These are phyloP conservation scores for Ctenochaetus hawaiiensis DNA, from an alignment of 2,797 vertebrate species.

Conservation along the genomic window DNA sequence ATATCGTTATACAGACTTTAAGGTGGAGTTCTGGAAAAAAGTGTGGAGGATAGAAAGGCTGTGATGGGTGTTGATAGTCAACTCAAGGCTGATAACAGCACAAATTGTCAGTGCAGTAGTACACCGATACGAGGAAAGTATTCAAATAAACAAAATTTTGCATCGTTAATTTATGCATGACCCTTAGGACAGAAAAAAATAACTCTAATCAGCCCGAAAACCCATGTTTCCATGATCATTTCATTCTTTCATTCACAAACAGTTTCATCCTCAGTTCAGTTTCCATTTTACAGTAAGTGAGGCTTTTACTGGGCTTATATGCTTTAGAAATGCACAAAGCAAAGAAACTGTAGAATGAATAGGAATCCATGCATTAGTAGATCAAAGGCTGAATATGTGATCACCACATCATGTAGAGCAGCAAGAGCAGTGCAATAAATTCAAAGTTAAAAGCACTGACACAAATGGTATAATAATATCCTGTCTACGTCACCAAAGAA, in stretches of 20 bases:
- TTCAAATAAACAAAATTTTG: neutral
- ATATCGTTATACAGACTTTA: neutral
- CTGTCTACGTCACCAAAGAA: neutral
- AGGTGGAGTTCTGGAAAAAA: slow-evolving; percentile 8
- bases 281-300: neutral
- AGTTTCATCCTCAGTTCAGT: neutral
- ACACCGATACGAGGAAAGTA: neutral
- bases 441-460: neutral
- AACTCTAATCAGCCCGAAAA: neutral
- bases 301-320: neutral
- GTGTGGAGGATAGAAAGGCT: neutral
- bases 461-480: neutral
- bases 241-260: neutral
- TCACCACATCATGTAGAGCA: slow-evolving; percentile 8
- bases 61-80: neutral
- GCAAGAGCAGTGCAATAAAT: slow-evolving; percentile 4
- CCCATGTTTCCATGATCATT: neutral
- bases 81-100: neutral
- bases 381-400: neutral
- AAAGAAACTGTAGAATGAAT: slow-evolving; percentile 2
- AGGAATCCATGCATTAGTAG: neutral
- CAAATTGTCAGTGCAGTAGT: neutral
- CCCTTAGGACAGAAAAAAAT: neutral
- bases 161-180: neutral
- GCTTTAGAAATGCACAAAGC: neutral